Evolutionary conservation across 2,888 invertebrate genomes (phyloP), one percentile per base, ranked within the genome.

Genomic region (Coelopa pilipes): DNA sequence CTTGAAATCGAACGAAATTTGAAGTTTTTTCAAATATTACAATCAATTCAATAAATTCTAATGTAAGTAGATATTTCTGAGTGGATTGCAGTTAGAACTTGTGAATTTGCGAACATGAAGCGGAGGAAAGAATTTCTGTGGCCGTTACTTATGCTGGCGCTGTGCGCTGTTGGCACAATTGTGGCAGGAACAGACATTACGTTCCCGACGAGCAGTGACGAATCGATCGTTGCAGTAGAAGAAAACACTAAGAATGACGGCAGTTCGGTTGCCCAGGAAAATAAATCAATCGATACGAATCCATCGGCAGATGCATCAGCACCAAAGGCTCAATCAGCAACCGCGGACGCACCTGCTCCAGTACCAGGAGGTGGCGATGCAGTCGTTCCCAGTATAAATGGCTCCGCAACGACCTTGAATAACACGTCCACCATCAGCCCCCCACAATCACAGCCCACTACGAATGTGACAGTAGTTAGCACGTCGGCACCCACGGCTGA

Each of bases 401-500:
- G 15, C 34, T 34, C 34, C 5, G 13, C 12, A 3, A 62, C 62
- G 10, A 62, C 62, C 34, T 2, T 62, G 34, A 21, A 45, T 1
- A 75, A 34, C 34, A 34, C 34, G 34, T 34, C 34, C 34, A 34
- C 34, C 34, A 7, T 34, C 34, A 34, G 34, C 7, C 34, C 34
- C 34, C 17, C 46, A 46, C 9, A 45, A 21, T 63, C 47, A 59
- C 70, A 34, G 34, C 34, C 34, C 34, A 34, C 50, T 47, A 57
- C 68, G 69, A 50, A 34, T 7, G 34, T 34, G 34, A 34, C 34
- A 2, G 7, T 34, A 2, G 34, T 34, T 34, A 86, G 84, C 74
- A 74, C 74, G 1, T 82, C 90, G 1, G 89, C 91, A 1, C 90
- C 90, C 53, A 92, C 92, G 0, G 92, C 92, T 0, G 94, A 95